Evolutionary conservation across 2,797 vertebrate species (phyloP).

Genomic region (Petrocephalus sullivani): DNA sequence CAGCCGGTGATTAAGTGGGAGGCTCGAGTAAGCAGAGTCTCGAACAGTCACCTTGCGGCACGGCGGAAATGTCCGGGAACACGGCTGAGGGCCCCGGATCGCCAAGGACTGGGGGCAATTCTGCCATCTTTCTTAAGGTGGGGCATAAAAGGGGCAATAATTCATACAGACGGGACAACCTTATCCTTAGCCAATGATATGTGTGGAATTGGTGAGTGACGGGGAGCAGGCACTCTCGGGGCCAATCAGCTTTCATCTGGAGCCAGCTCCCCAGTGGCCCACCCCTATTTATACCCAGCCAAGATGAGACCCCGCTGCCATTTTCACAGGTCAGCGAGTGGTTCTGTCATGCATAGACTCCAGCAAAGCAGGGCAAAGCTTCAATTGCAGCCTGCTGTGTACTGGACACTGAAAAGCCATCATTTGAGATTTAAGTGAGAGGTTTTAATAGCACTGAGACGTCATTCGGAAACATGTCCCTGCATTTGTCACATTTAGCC

Average conservation of each 20-base stretch:
- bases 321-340: background rate
- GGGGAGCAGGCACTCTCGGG: background rate
- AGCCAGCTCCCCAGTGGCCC: background rate
- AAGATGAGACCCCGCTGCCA: background rate
- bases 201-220: background rate
- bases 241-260: background rate
- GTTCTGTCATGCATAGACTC: background rate
- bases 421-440: background rate
- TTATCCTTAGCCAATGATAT: background rate
- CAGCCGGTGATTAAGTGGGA: conserved; percentile 25
- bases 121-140: background rate
- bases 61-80: background rate
- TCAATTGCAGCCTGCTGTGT: background rate
- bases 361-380: background rate
- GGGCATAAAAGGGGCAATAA: background rate
- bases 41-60: conserved; percentile 14
- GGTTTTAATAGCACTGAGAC: background rate
- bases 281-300: background rate
- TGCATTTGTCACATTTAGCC: background rate
- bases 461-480: background rate
- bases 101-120: background rate
- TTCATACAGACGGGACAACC: background rate
- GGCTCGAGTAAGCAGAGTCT: conserved; percentile 6
- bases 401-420: background rate
- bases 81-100: background rate